Percentiles rank a stretch among this genome's conserved stretches.
Conservation (phyloP, 2,113 vertebrate genomes). For the Panurus biarmicus region DNA sequence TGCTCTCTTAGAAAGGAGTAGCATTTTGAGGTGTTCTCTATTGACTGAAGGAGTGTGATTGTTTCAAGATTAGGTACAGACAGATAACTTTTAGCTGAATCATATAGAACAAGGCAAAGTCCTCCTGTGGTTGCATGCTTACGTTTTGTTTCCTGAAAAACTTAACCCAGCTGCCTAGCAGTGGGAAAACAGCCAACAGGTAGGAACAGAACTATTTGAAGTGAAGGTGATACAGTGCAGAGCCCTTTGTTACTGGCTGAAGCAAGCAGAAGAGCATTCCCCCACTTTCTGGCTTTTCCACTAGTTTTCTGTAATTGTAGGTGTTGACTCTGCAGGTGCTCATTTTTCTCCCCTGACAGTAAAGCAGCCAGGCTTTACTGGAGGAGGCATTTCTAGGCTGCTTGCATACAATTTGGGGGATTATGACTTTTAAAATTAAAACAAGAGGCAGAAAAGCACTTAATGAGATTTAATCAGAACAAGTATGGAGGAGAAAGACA, state of each 20-base stretch:
- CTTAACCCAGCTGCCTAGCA: background rate
- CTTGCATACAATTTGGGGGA: background rate
- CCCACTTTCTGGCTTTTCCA: background rate
- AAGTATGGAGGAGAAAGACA: background rate
- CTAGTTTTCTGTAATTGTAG: background rate
- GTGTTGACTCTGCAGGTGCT: background rate
- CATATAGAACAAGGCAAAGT: background rate
- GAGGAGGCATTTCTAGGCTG: background rate
- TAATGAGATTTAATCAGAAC: background rate
- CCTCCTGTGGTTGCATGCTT: background rate
- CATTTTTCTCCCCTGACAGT: background rate
- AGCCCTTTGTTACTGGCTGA: background rate
- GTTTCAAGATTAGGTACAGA: background rate
- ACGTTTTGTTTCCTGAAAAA: background rate
- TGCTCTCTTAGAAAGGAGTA: background rate
- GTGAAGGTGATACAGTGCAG: background rate
- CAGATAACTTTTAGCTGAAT: background rate
- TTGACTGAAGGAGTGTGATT: background rate
- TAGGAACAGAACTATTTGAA: background rate
- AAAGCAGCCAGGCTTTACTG: background rate
- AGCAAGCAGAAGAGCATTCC: background rate
- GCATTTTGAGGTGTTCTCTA: background rate
- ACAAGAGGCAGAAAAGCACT: background rate
- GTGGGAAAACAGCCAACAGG: background rate
- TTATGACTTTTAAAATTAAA: background rate